Conservation (phyloP, 2,797 vertebrate species). For the Scyliorhinus canicula region DNA sequence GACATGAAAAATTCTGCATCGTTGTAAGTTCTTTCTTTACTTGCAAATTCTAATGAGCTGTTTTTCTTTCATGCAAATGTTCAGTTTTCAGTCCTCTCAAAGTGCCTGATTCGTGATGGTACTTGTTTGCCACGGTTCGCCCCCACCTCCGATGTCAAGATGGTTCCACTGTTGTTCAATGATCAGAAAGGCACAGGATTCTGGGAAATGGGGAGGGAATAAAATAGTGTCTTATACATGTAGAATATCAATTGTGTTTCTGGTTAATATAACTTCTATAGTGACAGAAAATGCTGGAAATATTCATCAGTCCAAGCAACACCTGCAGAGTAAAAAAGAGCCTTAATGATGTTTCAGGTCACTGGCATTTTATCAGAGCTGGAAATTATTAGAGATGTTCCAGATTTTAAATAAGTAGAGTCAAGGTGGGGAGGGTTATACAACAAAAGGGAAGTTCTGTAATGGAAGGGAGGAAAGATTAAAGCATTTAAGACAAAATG, state of each 20-base stretch:
- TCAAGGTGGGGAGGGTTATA: no score
- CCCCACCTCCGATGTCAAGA: background rate
- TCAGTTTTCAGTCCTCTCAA: background rate
- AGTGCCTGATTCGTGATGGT: background rate
- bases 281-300: background rate
- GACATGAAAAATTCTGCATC: background rate
- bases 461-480: background rate
- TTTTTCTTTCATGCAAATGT: background rate
- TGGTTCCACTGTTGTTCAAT: background rate
- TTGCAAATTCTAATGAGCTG: background rate
- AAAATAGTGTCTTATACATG: background rate
- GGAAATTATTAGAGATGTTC: background rate
- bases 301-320: background rate
- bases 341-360: background rate
- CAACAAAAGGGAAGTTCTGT: background rate
- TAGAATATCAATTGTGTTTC: background rate
- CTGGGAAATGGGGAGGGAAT: background rate
- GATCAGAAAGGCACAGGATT: background rate
- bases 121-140: background rate
- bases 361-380: background rate
- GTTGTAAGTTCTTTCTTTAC: background rate
- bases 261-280: background rate
- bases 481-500: background rate
- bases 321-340: background rate
- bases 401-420: background rate